Base-by-base conservation (phyloP, 2,113 vertebrate species). In the Lophotis ruficrista region DNA sequence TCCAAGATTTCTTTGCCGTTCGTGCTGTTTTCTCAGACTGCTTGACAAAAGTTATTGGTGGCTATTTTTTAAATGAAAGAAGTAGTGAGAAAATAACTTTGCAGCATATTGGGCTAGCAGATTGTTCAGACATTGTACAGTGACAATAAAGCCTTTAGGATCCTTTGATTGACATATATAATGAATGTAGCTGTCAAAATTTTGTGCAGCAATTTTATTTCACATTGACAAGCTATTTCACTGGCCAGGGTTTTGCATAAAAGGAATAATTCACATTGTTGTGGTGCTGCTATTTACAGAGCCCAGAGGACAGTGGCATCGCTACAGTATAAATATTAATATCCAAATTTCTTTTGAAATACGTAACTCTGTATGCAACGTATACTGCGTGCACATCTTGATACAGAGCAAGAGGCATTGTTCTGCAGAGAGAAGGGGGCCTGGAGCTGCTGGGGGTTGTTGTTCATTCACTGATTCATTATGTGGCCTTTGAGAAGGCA, bases 151-250 rank as follows among this genome's bases (percentile, higher is more conserved):
- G 87, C 75, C 58, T 94, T 94, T 80, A 93, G 71, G 87, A 90
- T 83, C 45, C 79, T 80, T 66, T 95, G 96, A 96, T 14, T 93
- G 94, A 60, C 88, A 89, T 54, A 50, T 71, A 77, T 92, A 95
- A 94, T 92, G 88, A 92, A 90, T 71, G 76, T 97, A 90, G 88
- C 94, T 94, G 93, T 96, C 95, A 97, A 96, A 94, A 62, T 94
- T 96, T 19, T 31, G 68, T 57, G 76, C 64, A 66, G 87, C 51
- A 37, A 78, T 93, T 92, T 95, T 81, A 71, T 86, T 90, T 93
- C 71, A 43, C 92, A 81, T 66, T 75, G 85, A 69, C 54, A 77
- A 93, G 54, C 62, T 96, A 90, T 90, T 96, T 83, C 54, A 41
- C 90, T 31, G 68, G 71, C 83, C 83, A 81, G 35, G 48, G 76